A percentile compares a stretch with the other conserved stretches of the same genome.
Evolutionary conservation across 2,113 vertebrate genomes (phyloP).

Genomic region (Megaceryle maxima): DNA sequence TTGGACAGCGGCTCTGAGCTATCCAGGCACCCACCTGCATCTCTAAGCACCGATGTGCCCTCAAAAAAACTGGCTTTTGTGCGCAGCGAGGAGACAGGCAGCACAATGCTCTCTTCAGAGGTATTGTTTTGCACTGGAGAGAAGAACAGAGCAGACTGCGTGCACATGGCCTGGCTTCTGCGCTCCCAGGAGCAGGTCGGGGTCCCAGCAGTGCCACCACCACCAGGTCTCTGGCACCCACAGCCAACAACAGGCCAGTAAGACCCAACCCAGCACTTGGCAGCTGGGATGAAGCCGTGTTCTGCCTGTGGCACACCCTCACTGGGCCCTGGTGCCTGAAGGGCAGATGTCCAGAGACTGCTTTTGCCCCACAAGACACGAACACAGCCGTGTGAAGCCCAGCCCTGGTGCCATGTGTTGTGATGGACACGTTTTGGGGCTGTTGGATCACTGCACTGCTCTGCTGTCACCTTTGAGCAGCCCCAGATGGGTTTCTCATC

Average conservation of each 20-base stretch:
- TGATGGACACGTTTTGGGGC: accelerated
- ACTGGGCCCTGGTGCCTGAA: not conserved
- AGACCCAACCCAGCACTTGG: not conserved
- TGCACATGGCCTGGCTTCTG: not conserved
- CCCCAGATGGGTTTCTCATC: not conserved
- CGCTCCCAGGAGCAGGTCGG: not conserved
- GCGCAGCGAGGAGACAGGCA: not conserved
- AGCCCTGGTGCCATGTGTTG: not conserved
- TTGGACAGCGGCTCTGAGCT: not conserved
- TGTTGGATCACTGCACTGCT: not conserved
- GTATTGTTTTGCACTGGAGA: not conserved
- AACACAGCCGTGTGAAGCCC: accelerated
- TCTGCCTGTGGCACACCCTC: not conserved
- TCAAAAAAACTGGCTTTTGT: not conserved
- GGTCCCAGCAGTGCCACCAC: not conserved
- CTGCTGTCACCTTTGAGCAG: not conserved
- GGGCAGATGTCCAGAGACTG: not conserved
- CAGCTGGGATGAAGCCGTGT: not conserved
- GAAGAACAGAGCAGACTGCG: not conserved
- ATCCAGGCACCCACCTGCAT: accelerated
- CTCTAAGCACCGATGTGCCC: not conserved
- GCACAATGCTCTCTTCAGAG: not conserved
- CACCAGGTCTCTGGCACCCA: not conserved
- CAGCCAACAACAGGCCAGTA: not conserved
- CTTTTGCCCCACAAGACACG: accelerated